These are phyloP conservation scores for Nothobranchius kuhntae DNA, from an alignment of 2,113 vertebrate genomes.

Conservation along the genomic window DNA sequence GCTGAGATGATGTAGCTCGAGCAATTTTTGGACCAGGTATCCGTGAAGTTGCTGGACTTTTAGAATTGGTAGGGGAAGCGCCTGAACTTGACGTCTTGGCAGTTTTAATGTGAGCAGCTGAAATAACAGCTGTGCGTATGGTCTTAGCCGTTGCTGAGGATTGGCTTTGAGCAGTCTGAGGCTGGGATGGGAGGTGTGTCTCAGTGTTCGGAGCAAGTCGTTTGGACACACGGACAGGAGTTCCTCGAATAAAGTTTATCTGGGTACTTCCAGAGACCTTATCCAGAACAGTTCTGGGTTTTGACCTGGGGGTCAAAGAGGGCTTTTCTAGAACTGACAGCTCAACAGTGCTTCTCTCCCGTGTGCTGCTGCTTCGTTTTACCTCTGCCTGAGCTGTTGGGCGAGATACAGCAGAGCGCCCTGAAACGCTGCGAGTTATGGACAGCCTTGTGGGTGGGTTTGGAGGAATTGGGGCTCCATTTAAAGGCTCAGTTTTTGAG, in stretches of 20 bases:
- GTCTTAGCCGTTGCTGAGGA: conserved; percentile 75
- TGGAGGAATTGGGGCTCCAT: conserved; percentile 4
- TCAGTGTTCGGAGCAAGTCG: conserved; percentile 74
- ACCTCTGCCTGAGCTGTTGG: conserved; percentile 43
- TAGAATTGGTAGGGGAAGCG: conserved; percentile 45
- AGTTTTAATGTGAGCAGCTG: conserved; percentile 71
- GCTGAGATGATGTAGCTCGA: conserved; percentile 61
- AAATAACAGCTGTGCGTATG: conserved; percentile 77
- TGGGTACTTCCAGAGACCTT: conserved; percentile 43
- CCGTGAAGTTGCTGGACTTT: conserved; percentile 58
- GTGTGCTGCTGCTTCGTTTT: conserved; percentile 59
- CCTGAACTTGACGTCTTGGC: conserved; percentile 62
- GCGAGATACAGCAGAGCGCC: conserved; percentile 51
- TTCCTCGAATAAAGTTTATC: conserved; percentile 66
- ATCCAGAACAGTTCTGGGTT: conserved; percentile 58
- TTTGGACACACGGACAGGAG: conserved; percentile 75
- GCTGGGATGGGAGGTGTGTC: conserved; percentile 45
- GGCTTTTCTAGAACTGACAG: conserved; percentile 45
- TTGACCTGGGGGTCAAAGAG: conserved; percentile 35
- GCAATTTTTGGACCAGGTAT: conserved; percentile 72
- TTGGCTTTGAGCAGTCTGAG: conserved; percentile 56
- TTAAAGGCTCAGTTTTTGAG: conserved; percentile 65
- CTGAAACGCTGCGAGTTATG: conserved; percentile 51
- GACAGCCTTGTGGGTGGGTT: conserved; percentile 47
- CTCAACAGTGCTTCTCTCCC: conserved; percentile 50